Percentiles rank a stretch among this genome's conserved stretches.
Conservation (phyloP, 2,888 invertebrate genomes). For the Drosophila buzzatii region DNA sequence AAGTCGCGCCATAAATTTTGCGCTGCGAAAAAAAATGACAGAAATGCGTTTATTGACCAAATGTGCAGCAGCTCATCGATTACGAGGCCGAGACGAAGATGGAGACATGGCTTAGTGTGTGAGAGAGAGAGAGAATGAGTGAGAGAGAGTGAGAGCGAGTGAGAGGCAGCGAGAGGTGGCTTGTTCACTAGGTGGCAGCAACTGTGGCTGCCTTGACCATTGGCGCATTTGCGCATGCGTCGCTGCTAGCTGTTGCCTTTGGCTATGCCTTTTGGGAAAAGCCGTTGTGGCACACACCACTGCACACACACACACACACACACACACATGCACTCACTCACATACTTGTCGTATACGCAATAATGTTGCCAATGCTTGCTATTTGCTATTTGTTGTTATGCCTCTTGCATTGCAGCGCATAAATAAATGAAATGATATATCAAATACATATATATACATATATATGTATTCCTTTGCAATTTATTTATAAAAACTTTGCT, state of each 20-base stretch:
- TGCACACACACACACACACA: slow-evolving; percentile 29
- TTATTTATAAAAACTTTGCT: slow-evolving; percentile 72
- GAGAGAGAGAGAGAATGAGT: neutral
- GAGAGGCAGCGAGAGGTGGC: neutral
- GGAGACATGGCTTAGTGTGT: slow-evolving; percentile 12
- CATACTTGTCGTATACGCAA: slow-evolving; percentile 73
- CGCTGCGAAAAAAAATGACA: slow-evolving; percentile 76
- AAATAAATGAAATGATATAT: slow-evolving; percentile 67
- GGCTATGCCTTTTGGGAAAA: slow-evolving; percentile 72
- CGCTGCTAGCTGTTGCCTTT: slow-evolving; percentile 36
- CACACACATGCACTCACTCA: slow-evolving; percentile 20
- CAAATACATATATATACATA: slow-evolving; percentile 27
- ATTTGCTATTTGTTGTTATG: slow-evolving; percentile 41
- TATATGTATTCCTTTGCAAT: slow-evolving; percentile 47
- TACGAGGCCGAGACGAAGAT: slow-evolving; percentile 62
- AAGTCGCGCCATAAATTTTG: slow-evolving; percentile 78
- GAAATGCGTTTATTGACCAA: slow-evolving; percentile 81
- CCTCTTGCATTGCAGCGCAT: slow-evolving; percentile 56
- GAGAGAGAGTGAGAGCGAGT: neutral
- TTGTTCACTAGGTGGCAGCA: slow-evolving; percentile 24
- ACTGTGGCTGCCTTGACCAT: slow-evolving; percentile 73
- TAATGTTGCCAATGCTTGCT: slow-evolving; percentile 48
- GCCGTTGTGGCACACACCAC: slow-evolving; percentile 43
- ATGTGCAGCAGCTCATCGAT: slow-evolving; percentile 79
- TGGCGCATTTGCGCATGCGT: slow-evolving; percentile 62